Base-by-base conservation (phyloP, 2,888 invertebrate species). In the Pristionchus maxplancki region DNA sequence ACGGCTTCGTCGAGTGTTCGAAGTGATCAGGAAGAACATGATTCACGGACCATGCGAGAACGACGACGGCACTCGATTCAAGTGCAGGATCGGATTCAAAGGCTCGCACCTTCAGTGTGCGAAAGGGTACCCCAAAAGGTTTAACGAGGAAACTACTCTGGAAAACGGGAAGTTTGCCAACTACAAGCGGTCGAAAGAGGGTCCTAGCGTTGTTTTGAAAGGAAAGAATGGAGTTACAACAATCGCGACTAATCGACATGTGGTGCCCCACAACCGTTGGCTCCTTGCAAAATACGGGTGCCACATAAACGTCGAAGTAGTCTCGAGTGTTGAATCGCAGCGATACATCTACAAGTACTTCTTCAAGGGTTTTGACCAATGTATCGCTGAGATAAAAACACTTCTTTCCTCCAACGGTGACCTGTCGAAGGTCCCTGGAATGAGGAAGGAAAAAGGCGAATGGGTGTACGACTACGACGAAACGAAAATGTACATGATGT, bases 11-110 rank as follows among this genome's bases (percentile, higher is more conserved):
- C 15, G 37, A 37, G 15, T 37, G 5, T 37, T 37, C 40, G 8
- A 71, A 3, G 37, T 17, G 0, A 20, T 71, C 3, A 71, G 17
- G 17, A 40, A 37, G 4, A 34, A 71, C 37, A 71, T 71, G 71
- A 20, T 71, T 3, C 71, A 71, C 20, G 71, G 71, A 20, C 71
- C 71, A 8, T 71, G 71, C 17, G 71, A 71, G 37, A 20, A 3
- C 24, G 71, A 71, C 9, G 71, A 71, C 40, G 71, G 71, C 5
- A 71, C 71, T 40, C 71, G 71, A 71, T 71, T 71, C 37, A 17
- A 37, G 0, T 71, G 71, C 17, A 37, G 71, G 24, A 71, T 15
- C 2, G 71, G 37, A 15, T 24, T 34, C 13, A 17, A 9, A 8
- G 37, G 20, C 11, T 17, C 37, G 9, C 71, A n/a, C n/a, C n/a